phyloP scores from a whole-genome alignment of 2,888 invertebrate species.

The Eupeodes luniger region DNA sequence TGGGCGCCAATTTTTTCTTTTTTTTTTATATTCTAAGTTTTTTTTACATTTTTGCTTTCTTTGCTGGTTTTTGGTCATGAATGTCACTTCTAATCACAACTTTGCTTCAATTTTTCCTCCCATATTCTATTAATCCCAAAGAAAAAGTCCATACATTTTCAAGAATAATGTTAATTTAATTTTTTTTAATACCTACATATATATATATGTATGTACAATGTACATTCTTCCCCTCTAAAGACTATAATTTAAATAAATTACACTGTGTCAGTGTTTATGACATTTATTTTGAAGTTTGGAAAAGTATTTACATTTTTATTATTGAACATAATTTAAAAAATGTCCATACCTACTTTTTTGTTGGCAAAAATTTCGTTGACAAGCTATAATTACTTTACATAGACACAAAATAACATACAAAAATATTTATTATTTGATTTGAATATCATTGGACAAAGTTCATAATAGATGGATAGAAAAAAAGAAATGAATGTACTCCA shows the following conservation, averaged over 20 bases:
- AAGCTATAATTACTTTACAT: constrained; percentile 4
- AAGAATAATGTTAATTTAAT: neutral
- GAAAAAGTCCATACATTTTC: too few relatives aligned
- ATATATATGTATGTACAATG: too few relatives aligned
- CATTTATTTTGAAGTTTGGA: neutral
- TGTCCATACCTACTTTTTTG: neutral
- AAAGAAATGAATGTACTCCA: neutral
- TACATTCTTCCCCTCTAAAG: too few relatives aligned
- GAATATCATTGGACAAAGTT: neutral
- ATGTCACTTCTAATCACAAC: too few relatives aligned
- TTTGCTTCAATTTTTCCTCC: too few relatives aligned
- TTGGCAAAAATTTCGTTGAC: neutral
- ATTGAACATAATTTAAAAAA: neutral
- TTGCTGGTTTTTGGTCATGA: neutral
- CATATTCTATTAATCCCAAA: too few relatives aligned
- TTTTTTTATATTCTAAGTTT: neutral
- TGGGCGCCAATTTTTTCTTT: neutral
- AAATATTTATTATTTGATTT: neutral
- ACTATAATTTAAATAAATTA: neutral
- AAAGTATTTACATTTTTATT: constrained; percentile 21
- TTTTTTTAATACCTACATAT: too few relatives aligned
- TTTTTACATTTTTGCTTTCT: neutral
- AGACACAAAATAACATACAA: too few relatives aligned
- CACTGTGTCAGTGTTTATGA: neutral
- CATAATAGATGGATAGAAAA: neutral